Percentiles rank a stretch among this genome's conserved stretches.
These are phyloP conservation scores for Tokudaia muenninki DNA, from an alignment of 2,797 vertebrate species.

Conservation along the genomic window DNA sequence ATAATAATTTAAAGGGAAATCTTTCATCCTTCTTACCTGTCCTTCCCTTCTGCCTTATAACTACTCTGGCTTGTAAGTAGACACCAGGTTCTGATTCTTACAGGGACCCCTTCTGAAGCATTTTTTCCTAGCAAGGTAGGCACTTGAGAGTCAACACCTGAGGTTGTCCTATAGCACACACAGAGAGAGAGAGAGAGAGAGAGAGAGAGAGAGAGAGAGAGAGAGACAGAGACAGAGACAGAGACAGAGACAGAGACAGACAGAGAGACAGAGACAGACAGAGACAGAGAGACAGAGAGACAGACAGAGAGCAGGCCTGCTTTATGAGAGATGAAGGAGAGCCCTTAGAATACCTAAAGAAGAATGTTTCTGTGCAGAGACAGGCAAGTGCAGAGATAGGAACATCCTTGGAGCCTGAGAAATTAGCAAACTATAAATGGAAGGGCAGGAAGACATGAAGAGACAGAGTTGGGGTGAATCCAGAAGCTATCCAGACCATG, in stretches of 20 bases:
- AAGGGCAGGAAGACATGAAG: fast-evolving
- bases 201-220: background rate
- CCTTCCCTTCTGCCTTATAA: background rate
- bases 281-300: background rate
- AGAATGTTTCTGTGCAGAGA: background rate
- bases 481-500: no score
- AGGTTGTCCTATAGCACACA: background rate
- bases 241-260: no score
- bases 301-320: background rate
- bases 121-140: background rate
- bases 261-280: no score
- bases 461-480: background rate
- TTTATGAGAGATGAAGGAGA: background rate
- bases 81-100: background rate
- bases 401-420: background rate
- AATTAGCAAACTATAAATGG: background rate
- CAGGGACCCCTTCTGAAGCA: background rate
- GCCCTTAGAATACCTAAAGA: background rate
- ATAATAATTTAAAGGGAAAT: background rate
- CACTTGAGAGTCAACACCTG: background rate
- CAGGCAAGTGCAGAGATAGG: background rate
- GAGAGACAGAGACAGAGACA: background rate
- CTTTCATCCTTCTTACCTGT: background rate
- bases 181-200: background rate
- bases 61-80: background rate